Evolutionary conservation across 2,888 invertebrate species (phyloP), one percentile per base, ranked within the genome.

Genomic region (Hyposoter dolosus): DNA sequence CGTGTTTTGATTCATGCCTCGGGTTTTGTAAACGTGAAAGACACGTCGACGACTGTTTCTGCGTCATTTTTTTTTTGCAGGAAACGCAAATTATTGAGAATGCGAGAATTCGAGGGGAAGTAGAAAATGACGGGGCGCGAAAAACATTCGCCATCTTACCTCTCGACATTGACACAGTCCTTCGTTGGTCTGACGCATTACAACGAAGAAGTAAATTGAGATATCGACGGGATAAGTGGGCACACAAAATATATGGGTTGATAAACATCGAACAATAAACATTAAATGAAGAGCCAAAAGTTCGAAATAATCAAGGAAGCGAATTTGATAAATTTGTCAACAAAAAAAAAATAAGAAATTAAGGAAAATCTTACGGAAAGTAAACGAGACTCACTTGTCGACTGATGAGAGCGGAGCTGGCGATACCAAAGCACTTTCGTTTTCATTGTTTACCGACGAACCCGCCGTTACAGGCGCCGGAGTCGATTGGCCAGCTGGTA

Each of bases 361-460:
- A 19, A 17, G 15, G 50, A 72, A 50, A 17, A 53, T 74, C 19
- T 63, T n/a, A 43, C 10, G 45, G n/a, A 74, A 56, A 7, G 72
- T 71, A 0, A 65, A 66, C 47, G 40, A 66, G 32, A 88, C 91
- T 77, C 92, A 95, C 95, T 95, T 96, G 89, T 96, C 96, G 56
- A 96, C 93, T 50, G 96, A 95, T 0, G 96, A 95, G 19, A 96
- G 93, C 56, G 95, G 96, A 47, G 95, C 93, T 28, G 93, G 93
- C 35, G 93, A 93, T 17, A 92, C 91, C 19, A 93, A 88, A 60
- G 93, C 91, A 87, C 91, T 94, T 82, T 95, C 95, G 56, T 93
- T 90, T 63, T 95, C 95, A 75, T 91, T 93, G 56, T 93, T 93
- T 10, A 93, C 90, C 2, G 92, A 85, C 19, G 90, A 89, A 17